A percentile compares a stretch with the other conserved stretches of the same genome.
phyloP scores from a whole-genome alignment of 2,888 invertebrate genomes.

The Dioctria linearis region DNA sequence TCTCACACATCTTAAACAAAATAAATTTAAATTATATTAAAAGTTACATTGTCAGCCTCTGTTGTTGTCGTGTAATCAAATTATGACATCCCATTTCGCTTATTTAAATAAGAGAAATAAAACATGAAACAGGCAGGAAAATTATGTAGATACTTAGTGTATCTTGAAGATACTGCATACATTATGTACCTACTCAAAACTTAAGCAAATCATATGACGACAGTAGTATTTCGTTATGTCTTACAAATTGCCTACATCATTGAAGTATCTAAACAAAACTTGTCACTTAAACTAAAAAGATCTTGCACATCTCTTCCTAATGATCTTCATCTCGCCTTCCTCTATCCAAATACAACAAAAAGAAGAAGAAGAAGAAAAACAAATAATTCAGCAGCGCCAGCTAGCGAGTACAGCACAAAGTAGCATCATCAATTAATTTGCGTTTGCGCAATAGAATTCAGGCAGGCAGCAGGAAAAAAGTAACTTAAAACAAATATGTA shows the following conservation, averaged over 20 bases:
- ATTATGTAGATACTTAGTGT: too few species aligned
- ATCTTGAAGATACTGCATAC: too few species aligned
- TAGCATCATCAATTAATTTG: conserved; percentile 9
- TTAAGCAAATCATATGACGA: neutral
- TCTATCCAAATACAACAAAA: neutral
- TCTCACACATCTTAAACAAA: neutral
- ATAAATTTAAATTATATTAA: neutral
- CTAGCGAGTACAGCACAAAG: neutral
- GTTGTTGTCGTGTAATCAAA: conserved; percentile 1
- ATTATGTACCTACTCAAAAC: too few species aligned
- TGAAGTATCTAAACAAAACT: neutral
- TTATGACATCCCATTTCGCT: conserved; percentile 6
- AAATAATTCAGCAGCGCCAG: neutral
- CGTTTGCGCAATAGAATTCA: neutral
- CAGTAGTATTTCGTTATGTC: neutral
- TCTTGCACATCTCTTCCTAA: too few species aligned
- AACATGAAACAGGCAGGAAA: neutral
- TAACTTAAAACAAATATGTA: too few species aligned
- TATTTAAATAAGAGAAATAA: neutral
- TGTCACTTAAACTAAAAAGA: neutral
- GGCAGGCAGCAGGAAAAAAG: neutral
- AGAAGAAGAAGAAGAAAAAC: conserved; percentile 1
- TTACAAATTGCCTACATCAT: neutral
- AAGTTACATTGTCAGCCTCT: neutral
- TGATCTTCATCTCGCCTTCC: neutral